Evolutionary conservation across 2,797 vertebrate species (phyloP).

Genomic region (Poliocrania exsul): DNA sequence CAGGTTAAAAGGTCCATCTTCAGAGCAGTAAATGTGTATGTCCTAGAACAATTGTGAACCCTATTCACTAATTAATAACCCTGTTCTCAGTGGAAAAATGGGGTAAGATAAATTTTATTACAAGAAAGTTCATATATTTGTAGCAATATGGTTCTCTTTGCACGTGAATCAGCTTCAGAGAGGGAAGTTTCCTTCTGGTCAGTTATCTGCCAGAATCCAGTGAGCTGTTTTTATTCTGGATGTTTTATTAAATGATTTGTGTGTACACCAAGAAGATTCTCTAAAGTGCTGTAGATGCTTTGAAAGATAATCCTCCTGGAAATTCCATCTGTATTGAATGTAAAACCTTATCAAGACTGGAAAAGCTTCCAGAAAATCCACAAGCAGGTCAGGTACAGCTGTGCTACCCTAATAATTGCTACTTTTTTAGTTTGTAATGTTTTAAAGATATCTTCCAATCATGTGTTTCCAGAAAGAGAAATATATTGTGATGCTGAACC

Average conservation of each 20-base stretch:
- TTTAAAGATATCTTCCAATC: neutral
- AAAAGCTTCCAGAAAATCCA: neutral
- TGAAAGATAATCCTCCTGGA: neutral
- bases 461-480: neutral
- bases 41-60: neutral
- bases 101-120: neutral
- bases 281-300: neutral
- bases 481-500: neutral
- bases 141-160: neutral
- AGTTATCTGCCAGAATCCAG: neutral
- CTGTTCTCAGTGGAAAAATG: neutral
- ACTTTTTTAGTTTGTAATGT: neutral
- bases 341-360: neutral
- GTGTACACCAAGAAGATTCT: neutral
- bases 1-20: neutral
- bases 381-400: neutral
- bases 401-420: neutral
- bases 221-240: neutral
- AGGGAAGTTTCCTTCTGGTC: neutral
- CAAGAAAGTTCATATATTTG: neutral
- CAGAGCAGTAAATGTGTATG: neutral
- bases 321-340: neutral
- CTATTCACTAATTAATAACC: neutral
- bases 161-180: neutral
- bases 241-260: neutral